These are phyloP conservation scores for Cryptoprocta ferox DNA, from an alignment of 2,797 vertebrate species.

Conservation along the genomic window DNA sequence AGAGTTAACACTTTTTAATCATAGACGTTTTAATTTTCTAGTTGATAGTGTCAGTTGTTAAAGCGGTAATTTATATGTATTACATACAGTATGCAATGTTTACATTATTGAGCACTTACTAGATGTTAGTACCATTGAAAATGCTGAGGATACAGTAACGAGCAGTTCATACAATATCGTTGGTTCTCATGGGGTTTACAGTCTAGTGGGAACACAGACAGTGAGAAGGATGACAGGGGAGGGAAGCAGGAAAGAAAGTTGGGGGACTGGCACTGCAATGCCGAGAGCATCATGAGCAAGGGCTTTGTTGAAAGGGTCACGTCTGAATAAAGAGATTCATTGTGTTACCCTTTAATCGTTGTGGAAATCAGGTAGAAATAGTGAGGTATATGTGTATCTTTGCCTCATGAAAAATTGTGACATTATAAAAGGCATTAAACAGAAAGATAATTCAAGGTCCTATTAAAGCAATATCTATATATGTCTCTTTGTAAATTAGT, in stretches of 20 bases:
- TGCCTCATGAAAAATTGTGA: constrained; percentile 75
- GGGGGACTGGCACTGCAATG: too few species aligned
- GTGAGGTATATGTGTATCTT: constrained; percentile 54
- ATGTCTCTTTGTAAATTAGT: constrained; percentile 84
- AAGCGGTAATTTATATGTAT: neutral
- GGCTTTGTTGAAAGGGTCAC: rapidly evolving
- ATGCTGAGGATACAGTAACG: neutral
- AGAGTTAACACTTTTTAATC: neutral
- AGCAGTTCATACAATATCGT: neutral
- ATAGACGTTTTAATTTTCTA: neutral
- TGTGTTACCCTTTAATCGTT: constrained; percentile 47
- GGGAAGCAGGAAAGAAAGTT: too few species aligned
- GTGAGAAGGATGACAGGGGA: too few species aligned
- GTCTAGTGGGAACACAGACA: neutral
- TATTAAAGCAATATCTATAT: constrained; percentile 77
- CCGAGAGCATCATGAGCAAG: neutral
- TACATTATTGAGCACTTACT: neutral
- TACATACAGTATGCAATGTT: neutral
- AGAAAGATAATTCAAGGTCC: constrained; percentile 80
- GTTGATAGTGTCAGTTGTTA: neutral
- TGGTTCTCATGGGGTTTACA: neutral
- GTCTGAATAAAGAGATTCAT: neutral
- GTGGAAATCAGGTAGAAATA: constrained; percentile 52
- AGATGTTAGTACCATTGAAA: neutral
- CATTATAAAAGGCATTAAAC: constrained; percentile 76